These are phyloP conservation scores for Stictocephala bisonia DNA, from an alignment of 2,888 invertebrate species.

Conservation along the genomic window DNA sequence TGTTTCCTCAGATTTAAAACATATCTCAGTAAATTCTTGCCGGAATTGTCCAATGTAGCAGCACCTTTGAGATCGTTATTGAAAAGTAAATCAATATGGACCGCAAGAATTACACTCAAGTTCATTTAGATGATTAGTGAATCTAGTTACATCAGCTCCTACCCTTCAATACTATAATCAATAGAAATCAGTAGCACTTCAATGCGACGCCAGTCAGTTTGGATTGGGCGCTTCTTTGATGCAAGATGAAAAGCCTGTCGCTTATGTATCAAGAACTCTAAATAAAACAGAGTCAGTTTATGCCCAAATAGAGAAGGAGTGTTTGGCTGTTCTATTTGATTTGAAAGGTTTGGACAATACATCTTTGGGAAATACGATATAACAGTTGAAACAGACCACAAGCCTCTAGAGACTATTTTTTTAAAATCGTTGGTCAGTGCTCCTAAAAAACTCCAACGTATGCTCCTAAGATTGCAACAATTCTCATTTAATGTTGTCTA, in stretches of 20 bases:
- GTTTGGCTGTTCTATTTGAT: no score
- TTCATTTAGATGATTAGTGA: background rate
- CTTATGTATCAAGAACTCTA: slow-evolving; percentile 12
- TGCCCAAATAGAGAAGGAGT: no score
- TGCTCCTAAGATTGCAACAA: no score
- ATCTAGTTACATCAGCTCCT: background rate
- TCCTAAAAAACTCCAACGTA: no score
- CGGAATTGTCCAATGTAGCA: slow-evolving; percentile 21
- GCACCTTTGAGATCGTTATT: background rate
- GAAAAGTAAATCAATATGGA: background rate
- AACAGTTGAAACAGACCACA: no score
- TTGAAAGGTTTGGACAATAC: no score
- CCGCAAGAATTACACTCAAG: background rate
- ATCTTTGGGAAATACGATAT: no score
- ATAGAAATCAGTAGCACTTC: background rate
- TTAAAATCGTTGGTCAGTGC: no score
- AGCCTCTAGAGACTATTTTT: no score
- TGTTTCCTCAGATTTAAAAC: slow-evolving; percentile 14
- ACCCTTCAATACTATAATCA: background rate
- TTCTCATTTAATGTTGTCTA: no score
- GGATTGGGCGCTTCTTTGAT: background rate
- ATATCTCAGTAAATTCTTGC: slow-evolving; percentile 29
- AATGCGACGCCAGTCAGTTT: slow-evolving; percentile 22
- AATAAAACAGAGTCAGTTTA: no score
- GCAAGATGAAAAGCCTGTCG: background rate